A percentile compares a stretch with the other conserved stretches of the same genome.
phyloP scores from a whole-genome alignment of 2,113 vertebrate genomes.

The Nesoenas mayeri region DNA sequence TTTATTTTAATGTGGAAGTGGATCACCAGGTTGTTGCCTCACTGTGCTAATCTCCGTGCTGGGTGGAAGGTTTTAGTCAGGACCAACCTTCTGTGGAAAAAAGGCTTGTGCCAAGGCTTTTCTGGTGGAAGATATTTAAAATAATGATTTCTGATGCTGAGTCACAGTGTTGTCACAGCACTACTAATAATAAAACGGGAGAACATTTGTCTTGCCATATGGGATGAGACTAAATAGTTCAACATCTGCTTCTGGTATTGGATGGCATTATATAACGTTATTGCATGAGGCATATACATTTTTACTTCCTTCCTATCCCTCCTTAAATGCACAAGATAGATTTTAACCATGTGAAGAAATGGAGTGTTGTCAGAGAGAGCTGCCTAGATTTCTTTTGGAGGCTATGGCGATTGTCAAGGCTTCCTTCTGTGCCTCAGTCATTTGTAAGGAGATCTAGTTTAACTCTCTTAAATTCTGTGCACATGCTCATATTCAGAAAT shows the following conservation, averaged over 20 bases:
- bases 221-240: constrained; percentile 25
- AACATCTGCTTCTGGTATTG: neutral
- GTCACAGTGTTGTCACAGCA: constrained; percentile 32
- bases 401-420: neutral
- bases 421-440: neutral
- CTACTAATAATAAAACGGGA: constrained; percentile 46
- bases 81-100: neutral
- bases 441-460: neutral
- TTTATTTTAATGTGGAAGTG: constrained; percentile 62
- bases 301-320: neutral
- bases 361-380: neutral
- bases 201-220: constrained; percentile 60
- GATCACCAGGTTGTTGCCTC: constrained; percentile 22
- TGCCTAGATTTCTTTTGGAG: neutral
- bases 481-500: neutral
- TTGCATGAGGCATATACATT: neutral
- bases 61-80: neutral
- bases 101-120: neutral
- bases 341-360: neutral
- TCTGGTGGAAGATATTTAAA: constrained; percentile 53
- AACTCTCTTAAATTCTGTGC: neutral
- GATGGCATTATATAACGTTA: constrained; percentile 7
- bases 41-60: neutral
- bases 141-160: constrained; percentile 43
- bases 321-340: neutral